phyloP scores from a whole-genome alignment of 2,797 vertebrate species.

The Tenualosa ilisha region DNA sequence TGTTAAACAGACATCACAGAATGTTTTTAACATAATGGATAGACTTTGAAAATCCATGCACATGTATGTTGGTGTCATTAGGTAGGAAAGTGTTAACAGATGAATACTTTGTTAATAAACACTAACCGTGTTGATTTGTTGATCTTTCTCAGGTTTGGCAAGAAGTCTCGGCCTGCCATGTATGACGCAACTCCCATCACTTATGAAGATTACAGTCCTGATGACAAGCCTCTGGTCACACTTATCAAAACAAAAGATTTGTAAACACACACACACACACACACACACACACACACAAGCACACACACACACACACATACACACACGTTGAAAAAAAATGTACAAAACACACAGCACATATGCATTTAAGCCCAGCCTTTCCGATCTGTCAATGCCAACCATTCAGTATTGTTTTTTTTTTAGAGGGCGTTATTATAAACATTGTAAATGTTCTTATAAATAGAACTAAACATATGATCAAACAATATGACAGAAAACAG shows the following conservation, averaged over 20 bases:
- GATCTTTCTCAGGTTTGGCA: constrained; percentile 87
- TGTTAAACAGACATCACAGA: too few relatives aligned
- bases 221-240: constrained; percentile 97
- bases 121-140: neutral
- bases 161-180: constrained; percentile 96
- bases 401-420: constrained; percentile 85
- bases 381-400: constrained; percentile 50
- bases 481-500: constrained; percentile 57
- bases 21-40: too few relatives aligned
- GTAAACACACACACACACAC: constrained; percentile 77
- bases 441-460: constrained; percentile 1
- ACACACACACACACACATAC: constrained; percentile 37
- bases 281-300: constrained; percentile 32
- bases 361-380: constrained; percentile 40
- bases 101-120: neutral
- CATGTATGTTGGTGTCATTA: too few relatives aligned
- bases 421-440: constrained; percentile 37
- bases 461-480: constrained; percentile 51
- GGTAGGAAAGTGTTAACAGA: neutral
- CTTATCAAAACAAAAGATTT: constrained; percentile 99
- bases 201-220: constrained; percentile 97
- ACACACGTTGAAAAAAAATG: constrained; percentile 22
- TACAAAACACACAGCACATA: constrained; percentile 34
- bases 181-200: constrained; percentile 95
- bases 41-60: too few relatives aligned